Conservation (phyloP, 2,113 vertebrate species). For the Lamprologus ornatipinnis region DNA sequence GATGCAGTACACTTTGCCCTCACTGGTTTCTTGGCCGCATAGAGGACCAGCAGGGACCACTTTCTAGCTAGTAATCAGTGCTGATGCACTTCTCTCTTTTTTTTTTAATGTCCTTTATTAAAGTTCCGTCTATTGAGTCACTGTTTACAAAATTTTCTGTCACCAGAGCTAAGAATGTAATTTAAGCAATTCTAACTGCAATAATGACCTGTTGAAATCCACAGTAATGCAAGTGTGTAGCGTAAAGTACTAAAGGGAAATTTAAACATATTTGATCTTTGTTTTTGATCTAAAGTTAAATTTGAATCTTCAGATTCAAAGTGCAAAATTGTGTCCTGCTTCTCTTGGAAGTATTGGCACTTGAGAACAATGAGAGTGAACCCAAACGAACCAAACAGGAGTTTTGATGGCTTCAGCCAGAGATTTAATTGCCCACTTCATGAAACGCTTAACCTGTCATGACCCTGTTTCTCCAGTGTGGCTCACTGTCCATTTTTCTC, state of each 20-base stretch:
- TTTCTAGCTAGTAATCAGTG: neutral
- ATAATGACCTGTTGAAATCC: neutral
- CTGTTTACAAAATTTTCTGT: neutral
- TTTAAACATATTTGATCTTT: neutral
- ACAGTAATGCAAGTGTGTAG: neutral
- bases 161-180: neutral
- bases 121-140: neutral
- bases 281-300: neutral
- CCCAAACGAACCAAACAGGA: neutral
- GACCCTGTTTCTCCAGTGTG: neutral
- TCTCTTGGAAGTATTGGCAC: neutral
- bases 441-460: neutral
- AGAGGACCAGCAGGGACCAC: neutral
- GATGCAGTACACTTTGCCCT: neutral
- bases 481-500: neutral
- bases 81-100: accelerated
- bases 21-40: neutral
- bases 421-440: neutral
- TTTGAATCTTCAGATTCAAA: neutral
- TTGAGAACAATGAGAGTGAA: neutral
- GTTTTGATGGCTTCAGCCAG: neutral
- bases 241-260: neutral
- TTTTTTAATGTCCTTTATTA: neutral
- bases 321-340: neutral
- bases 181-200: neutral